Base-by-base conservation (phyloP, 2,888 invertebrate genomes). In the Chrysolina americana region DNA sequence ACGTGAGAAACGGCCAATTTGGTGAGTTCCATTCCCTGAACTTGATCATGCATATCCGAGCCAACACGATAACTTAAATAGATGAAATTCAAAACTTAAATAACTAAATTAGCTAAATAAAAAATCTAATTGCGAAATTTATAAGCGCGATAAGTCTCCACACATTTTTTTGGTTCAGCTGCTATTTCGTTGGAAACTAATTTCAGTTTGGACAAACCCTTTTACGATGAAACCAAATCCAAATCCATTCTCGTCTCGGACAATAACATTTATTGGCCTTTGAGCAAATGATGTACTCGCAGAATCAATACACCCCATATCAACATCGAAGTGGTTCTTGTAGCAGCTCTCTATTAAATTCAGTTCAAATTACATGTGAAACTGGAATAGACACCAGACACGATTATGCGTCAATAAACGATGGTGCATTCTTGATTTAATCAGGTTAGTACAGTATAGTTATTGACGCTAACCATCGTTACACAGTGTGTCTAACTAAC, bases 341-440 rank as follows among this genome's bases (percentile, higher is more conserved):
- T 53, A 19, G 53, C 53, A n/a, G n/a, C n/a, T 17, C 17, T 19
- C 17, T 53, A 44, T 53, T 19, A 28, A 53, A 17, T 53, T 53
- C 53, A 19, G 53, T 11, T 53, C 53, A 53, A 53, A 53, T 53
- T 53, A 21, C 53, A 53, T 19, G 53, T 53, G 53, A 19, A 53
- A 53, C 19, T 19, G 19, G 53, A 53, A 53, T 53, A 9, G 17
- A 19, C 13, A 53, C 53, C 53, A 53, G 19, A 9, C 53, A 17
- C 21, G 19, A 53, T 53, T 9, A 53, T 53, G 21, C 6, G 21
- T 53, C 4, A 19, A 19, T 53, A 19, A 53, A 19, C 53, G 19
- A 19, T 19, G 8, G 21, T 17, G 17, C 53, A 53, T 53, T 53
- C 53, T 11, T 17, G 19, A 1, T 1, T 10, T 21, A 53, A 17